Evolutionary conservation across 2,113 vertebrate genomes (phyloP), one percentile per base, ranked within the genome.

Genomic region (Dryoscopus gambensis): DNA sequence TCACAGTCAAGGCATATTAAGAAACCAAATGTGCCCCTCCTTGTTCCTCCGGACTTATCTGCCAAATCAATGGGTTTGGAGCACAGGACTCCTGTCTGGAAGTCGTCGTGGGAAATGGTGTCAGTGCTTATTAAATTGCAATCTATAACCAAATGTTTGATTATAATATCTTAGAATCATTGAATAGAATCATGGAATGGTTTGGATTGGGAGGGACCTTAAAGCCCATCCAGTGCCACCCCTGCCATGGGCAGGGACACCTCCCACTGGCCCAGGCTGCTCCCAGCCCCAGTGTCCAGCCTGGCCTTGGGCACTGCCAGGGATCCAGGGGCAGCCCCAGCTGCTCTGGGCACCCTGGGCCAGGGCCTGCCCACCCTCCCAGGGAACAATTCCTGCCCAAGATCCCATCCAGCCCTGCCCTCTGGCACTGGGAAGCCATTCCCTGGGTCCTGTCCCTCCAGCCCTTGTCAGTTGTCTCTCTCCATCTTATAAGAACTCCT

Each of bases 401-500:
- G 0, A 16, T 89, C 68, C 59, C 33, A 57, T 1, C 59, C 2
- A 23, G 1, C 12, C 27, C 27, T 73, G 3, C 31, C 18, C 59
- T 73, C 31, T 44, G 9, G 4, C 52, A 50, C 0, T 50, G 60
- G 15, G 8, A 23, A 74, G 15, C 8, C 52, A 52, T 46, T 67
- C 60, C 52, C 44, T 33, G 16, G 0, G 0, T 31, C 13, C 40
- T 71, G 30, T 1, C 13, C 6, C 57, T 75, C 1, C 23, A 25
- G 0, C 13, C 24, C 39, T 30, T 60, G 23, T 0, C n/a, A 74
- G 15, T 0, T 0, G 37, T 44, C 23, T 74, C 35, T 44, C 28
- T 74, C 56, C 28, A 33, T n/a, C 9, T 46, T 25, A 4, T 7
- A 55, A 63, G 12, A 82, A 15, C 13, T 50, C 39, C 17, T 87